A percentile compares a stretch with the other conserved stretches of the same genome.
phyloP scores from a whole-genome alignment of 2,797 vertebrate genomes.

The Anguilla marmorata region DNA sequence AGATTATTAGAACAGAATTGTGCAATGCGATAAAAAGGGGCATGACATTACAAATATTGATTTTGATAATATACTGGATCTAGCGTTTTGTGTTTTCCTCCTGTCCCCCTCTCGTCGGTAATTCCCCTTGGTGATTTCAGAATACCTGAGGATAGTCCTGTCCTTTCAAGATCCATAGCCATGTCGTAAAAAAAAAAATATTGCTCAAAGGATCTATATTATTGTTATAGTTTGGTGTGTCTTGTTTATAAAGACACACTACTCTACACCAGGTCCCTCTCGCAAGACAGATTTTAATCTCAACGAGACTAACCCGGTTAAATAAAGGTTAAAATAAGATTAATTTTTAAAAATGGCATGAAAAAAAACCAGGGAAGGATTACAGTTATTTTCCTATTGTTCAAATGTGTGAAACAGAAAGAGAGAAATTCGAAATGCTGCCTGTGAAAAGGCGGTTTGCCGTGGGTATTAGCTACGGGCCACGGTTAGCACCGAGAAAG shows the following conservation, averaged over 20 bases:
- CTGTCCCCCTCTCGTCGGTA: slow-evolving; percentile 35
- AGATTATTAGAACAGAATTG: too few species aligned
- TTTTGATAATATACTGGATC: slow-evolving; percentile 54
- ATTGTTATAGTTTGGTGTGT: background rate
- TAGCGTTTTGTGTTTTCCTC: slow-evolving; percentile 54
- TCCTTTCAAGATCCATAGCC: slow-evolving; percentile 22
- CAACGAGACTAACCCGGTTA: too few species aligned
- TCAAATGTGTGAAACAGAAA: background rate
- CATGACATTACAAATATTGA: slow-evolving; percentile 59
- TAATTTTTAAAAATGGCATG: background rate
- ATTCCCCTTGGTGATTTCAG: slow-evolving; percentile 19
- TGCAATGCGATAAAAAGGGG: background rate
- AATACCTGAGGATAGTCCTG: background rate
- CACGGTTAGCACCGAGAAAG: background rate
- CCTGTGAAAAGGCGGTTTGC: background rate
- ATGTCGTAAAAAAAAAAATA: background rate
- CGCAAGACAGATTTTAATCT: too few species aligned
- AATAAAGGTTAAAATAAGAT: too few species aligned
- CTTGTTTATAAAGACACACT: background rate
- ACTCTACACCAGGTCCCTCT: background rate
- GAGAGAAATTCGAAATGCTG: background rate
- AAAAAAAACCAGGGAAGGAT: background rate
- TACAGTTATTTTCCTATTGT: background rate
- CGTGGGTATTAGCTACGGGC: background rate
- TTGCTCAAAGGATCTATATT: background rate